phyloP scores from a whole-genome alignment of 2,113 vertebrate species.

The Forbesichthys agassizii region DNA sequence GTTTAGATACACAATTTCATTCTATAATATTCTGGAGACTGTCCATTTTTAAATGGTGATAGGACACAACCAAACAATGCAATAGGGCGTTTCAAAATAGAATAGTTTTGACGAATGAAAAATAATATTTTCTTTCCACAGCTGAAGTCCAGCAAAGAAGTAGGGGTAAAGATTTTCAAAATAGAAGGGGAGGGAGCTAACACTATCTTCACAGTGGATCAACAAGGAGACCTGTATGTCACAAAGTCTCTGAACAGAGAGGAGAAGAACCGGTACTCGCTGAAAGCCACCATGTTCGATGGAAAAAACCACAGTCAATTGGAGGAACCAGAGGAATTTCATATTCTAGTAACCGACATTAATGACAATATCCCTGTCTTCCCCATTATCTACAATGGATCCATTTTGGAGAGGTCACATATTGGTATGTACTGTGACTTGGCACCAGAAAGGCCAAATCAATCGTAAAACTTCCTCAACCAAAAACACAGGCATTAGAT shows the following conservation, averaged over 20 bases:
- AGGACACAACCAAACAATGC: background rate
- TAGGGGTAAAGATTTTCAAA: slow-evolving; percentile 69
- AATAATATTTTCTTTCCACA: slow-evolving; percentile 46
- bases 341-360: slow-evolving; percentile 85
- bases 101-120: background rate
- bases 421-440: slow-evolving; percentile 69
- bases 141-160: slow-evolving; percentile 79
- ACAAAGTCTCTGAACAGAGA: slow-evolving; percentile 86
- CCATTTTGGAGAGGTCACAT: slow-evolving; percentile 84
- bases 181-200: slow-evolving; percentile 84
- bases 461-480: too few species aligned
- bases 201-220: slow-evolving; percentile 82
- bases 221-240: slow-evolving; percentile 81
- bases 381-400: slow-evolving; percentile 75
- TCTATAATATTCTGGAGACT: too few species aligned
- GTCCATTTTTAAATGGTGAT: too few species aligned
- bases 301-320: slow-evolving; percentile 64
- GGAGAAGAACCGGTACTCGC: slow-evolving; percentile 77
- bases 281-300: slow-evolving; percentile 81
- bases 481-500: too few species aligned
- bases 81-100: background rate
- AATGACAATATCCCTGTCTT: slow-evolving; percentile 92
- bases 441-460: background rate
- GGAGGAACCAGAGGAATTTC: slow-evolving; percentile 81
- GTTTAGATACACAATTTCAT: too few species aligned